phyloP scores from a whole-genome alignment of 2,888 invertebrate species.

The Onchidella celtica region DNA sequence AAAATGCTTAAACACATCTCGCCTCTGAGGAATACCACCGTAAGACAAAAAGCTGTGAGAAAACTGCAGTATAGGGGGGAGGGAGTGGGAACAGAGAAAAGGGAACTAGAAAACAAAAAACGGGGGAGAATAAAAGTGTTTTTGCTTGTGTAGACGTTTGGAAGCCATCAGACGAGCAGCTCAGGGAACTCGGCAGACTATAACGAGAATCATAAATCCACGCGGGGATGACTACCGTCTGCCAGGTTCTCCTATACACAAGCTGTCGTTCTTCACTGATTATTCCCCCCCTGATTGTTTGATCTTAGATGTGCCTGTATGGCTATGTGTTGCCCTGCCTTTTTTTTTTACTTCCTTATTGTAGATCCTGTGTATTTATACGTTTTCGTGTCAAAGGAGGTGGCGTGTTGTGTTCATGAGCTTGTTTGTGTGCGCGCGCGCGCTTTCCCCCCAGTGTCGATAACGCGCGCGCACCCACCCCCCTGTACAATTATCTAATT shows the following conservation, averaged over 20 bases:
- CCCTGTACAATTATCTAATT: too few relatives aligned
- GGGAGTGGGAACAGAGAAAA: neutral
- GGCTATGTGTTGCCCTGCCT: constrained; percentile 26
- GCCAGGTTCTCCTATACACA: neutral
- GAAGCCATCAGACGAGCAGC: constrained; percentile 1
- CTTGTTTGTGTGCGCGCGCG: too few relatives aligned
- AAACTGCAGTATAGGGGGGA: too few relatives aligned
- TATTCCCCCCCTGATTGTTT: neutral
- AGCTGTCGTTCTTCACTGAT: neutral
- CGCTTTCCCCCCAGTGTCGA: too few relatives aligned
- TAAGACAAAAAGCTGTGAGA: neutral
- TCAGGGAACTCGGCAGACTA: neutral
- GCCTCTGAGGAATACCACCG: too few relatives aligned
- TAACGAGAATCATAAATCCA: neutral
- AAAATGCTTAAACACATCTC: too few relatives aligned
- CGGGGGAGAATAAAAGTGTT: neutral
- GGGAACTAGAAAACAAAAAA: neutral
- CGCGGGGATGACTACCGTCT: constrained; percentile 3
- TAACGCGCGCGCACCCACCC: too few relatives aligned
- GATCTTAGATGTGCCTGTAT: constrained; percentile 17
- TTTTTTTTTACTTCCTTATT: too few relatives aligned
- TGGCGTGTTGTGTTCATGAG: too few relatives aligned
- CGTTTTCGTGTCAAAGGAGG: too few relatives aligned
- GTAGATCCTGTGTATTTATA: too few relatives aligned
- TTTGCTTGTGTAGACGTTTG: neutral